These are phyloP conservation scores for Dolichotis patagonum DNA, from an alignment of 2,113 vertebrate species.

Conservation along the genomic window DNA sequence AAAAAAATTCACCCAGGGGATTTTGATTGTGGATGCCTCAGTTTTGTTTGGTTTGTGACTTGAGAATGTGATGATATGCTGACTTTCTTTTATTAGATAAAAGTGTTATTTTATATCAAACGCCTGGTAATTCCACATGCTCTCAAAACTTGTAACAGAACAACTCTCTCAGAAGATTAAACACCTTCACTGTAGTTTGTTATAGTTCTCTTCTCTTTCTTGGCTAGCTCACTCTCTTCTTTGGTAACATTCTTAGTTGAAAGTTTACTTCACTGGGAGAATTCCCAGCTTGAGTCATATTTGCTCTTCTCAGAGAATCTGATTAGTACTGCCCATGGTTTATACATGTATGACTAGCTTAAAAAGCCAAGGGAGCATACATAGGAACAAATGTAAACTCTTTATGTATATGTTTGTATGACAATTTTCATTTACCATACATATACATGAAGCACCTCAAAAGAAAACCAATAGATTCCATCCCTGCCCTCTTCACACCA, in stretches of 20 bases:
- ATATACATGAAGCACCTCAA: background rate
- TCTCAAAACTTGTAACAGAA: background rate
- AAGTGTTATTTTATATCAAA: background rate
- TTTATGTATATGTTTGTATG: background rate
- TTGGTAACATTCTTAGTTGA: constrained; percentile 19
- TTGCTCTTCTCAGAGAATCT: background rate
- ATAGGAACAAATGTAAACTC: background rate
- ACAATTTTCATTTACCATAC: background rate
- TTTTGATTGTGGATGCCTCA: background rate
- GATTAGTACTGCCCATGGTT: background rate
- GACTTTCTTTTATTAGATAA: background rate
- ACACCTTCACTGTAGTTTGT: background rate
- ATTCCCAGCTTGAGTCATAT: background rate
- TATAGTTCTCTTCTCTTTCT: background rate
- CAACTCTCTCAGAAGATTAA: background rate
- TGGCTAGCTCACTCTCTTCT: background rate
- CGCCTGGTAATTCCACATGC: background rate
- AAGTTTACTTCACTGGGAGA: background rate
- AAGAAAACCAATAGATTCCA: background rate
- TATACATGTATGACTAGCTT: background rate
- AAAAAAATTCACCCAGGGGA: background rate
- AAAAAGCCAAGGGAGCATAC: background rate
- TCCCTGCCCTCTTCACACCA: background rate
- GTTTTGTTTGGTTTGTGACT: background rate
- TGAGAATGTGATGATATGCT: background rate